Conservation (phyloP, 1,140 invertebrate species). For the Drosophila navojoa region DNA sequence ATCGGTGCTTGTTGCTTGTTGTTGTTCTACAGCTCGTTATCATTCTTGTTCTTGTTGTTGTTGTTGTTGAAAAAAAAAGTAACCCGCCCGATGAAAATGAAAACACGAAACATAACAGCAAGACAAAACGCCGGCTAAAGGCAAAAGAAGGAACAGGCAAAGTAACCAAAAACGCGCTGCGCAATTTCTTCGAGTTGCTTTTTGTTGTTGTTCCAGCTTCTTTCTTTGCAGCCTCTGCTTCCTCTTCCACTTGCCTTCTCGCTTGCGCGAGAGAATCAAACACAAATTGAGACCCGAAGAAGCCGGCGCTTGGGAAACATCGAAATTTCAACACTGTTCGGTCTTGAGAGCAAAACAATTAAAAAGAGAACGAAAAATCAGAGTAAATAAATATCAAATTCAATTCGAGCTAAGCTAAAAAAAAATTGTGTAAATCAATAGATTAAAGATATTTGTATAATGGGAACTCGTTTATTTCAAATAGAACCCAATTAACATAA, state of each 20-base stretch:
- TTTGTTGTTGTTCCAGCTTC: constrained; percentile 17
- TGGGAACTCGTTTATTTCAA: too few species aligned
- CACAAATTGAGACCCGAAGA: neutral
- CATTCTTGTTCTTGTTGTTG: constrained; percentile 45
- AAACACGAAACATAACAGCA: constrained; percentile 40
- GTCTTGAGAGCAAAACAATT: too few species aligned
- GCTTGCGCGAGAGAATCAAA: neutral
- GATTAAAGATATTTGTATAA: neutral
- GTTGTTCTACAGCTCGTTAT: constrained; percentile 8
- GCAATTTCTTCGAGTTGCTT: constrained; percentile 63
- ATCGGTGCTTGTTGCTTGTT: constrained; percentile 27
- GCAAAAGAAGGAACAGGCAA: constrained; percentile 25
- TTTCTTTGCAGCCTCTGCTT: neutral
- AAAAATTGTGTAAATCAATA: neutral
- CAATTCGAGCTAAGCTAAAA: constrained; percentile 37
- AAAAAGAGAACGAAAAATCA: constrained; percentile 16
- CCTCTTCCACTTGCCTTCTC: neutral
- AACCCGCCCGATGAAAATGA: constrained; percentile 30
- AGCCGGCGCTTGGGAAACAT: constrained; percentile 22
- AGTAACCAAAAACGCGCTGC: constrained; percentile 54
- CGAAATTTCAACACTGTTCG: constrained; percentile 26
- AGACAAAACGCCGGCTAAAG: constrained; percentile 32
- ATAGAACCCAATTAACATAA: neutral
- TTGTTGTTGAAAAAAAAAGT: constrained; percentile 35
- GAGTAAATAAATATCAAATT: constrained; percentile 37